These are phyloP conservation scores for Procambarus clarkii DNA, from an alignment of 1,140 invertebrate genomes.

Conservation along the genomic window DNA sequence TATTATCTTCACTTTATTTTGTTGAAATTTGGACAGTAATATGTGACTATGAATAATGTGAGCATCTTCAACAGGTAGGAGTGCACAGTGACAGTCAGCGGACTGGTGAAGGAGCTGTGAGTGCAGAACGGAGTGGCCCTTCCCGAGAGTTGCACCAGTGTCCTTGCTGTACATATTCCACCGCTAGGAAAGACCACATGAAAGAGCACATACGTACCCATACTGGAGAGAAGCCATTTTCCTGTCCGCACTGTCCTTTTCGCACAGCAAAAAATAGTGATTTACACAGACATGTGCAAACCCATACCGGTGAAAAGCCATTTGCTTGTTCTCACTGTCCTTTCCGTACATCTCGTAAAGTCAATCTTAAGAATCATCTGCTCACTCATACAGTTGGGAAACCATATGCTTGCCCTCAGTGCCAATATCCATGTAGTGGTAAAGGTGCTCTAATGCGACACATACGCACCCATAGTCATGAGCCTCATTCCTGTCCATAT, in stretches of 20 bases:
- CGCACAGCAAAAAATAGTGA: conserved; percentile 49
- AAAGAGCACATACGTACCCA: conserved; percentile 53
- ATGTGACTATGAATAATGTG: conserved; percentile 10
- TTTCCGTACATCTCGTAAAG: conserved; percentile 40
- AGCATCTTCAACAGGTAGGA: conserved; percentile 24
- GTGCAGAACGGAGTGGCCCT: conserved; percentile 9
- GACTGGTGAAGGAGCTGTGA: not conserved
- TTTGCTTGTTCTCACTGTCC: conserved; percentile 41
- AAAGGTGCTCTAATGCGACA: conserved; percentile 40
- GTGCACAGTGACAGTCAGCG: conserved; percentile 7
- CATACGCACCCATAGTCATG: conserved; percentile 22
- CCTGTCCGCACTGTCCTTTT: conserved; percentile 41
- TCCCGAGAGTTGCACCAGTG: conserved; percentile 44
- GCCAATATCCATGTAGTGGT: conserved; percentile 20
- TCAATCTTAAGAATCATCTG: conserved; percentile 46
- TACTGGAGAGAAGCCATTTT: conserved; percentile 46
- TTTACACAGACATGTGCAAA: conserved; percentile 47
- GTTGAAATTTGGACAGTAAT: not conserved
- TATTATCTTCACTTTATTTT: not conserved
- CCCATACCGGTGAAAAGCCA: conserved; percentile 39
- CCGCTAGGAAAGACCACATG: conserved; percentile 48
- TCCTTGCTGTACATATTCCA: conserved; percentile 41
- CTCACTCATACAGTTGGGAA: conserved; percentile 22
- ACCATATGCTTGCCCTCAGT: conserved; percentile 28
- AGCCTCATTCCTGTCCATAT: conserved; percentile 31